Base-by-base conservation (phyloP, 2,888 invertebrate species). In the Steromphala cineraria region DNA sequence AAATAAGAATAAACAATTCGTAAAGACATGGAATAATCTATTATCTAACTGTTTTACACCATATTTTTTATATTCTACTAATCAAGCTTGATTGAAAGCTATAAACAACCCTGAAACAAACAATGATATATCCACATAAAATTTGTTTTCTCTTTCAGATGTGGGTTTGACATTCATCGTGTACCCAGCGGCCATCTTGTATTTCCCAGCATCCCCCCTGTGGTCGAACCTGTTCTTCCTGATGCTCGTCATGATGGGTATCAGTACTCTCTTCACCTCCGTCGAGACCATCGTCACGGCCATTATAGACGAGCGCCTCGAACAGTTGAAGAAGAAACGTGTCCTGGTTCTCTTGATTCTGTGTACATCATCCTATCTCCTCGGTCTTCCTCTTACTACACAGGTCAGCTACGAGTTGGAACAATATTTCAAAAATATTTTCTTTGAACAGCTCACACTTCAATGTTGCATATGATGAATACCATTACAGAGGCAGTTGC, bases 311-410 rank as follows among this genome's bases (percentile, higher is more conserved):
- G 89, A 88, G 76, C 84, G 87, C 55, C 81, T 87, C 15, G 81
- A 83, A 13, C 75, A 85, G 21, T 71, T 88, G 55, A 83, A 85
- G 5, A 85, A 85, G 80, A 82, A 83, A 46, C 81, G 89, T 62
- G 82, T 88, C 19, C 79, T 90, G 15, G 95, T 96, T 36, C 95
- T 96, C 3, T 94, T 95, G 0, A 94, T 93, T 28, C 95, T 96
- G n/a, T 96, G 97, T 92, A 89, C 94, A 62, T 87, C 93, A 0
- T 95, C 96, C 89, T 97, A 96, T 93, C 85, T 96, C 15, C 94
- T 96, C 67, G 97, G 96, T 0, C 90, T 97, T 53, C 96, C 96
- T 40, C 96, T 97, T 95, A 96, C 96, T 91, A 96, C 96, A 91
- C 88, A 91, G 90, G 94, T 93, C 46, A 46, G 46, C 7, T 36